Evolutionary conservation across 2,113 vertebrate species (phyloP), one percentile per base, ranked within the genome.

Genomic region (Camelus dromedarius): DNA sequence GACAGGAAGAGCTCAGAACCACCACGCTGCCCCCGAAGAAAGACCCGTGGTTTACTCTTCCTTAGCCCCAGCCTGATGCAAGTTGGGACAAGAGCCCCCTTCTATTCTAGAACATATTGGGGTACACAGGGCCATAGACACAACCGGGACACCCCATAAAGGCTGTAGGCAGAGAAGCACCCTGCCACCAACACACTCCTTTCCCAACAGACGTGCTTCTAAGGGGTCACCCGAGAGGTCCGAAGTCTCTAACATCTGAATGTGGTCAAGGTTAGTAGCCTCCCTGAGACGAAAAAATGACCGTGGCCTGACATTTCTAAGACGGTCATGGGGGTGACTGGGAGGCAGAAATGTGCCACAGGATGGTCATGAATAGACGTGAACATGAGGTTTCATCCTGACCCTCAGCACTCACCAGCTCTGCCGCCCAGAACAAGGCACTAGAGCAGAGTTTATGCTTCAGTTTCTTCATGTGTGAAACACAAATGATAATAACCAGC

Each of bases 11-110:
- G 28, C 30, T 28, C 42, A 50, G 42, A 32, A 12, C 6, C 35
- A 2, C n/a, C 3, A 50, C 2, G 1, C 1, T 0, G 28, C 22
- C 5, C 0, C 0, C 0, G 32, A 60, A 82, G 46, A 42, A n/a
- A 19, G 5, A 22, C 15, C 7, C 32, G 28, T 79, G 62, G 5
- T 24, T 93, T 87, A 16, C 9, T 64, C 42, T 28, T 72, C 38
- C 20, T 38, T 62, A 69, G 8, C n/a, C 35, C 70, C 16, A 56
- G 5, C n/a, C 77, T 38, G 18, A 38, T 58, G 12, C 32, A 60
- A 46, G 46, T 52, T 67, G 54, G 22, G 46, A 64, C 28, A 56
- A 64, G 60, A 69, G 16, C 30, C 42, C 20, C 32, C 22, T 69
- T 66, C 66, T 64, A 2, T 77, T 38, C 35, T 64, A 42, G 8